Base-by-base conservation (phyloP, 2,888 invertebrate genomes). In the Agrypnus murinus region DNA sequence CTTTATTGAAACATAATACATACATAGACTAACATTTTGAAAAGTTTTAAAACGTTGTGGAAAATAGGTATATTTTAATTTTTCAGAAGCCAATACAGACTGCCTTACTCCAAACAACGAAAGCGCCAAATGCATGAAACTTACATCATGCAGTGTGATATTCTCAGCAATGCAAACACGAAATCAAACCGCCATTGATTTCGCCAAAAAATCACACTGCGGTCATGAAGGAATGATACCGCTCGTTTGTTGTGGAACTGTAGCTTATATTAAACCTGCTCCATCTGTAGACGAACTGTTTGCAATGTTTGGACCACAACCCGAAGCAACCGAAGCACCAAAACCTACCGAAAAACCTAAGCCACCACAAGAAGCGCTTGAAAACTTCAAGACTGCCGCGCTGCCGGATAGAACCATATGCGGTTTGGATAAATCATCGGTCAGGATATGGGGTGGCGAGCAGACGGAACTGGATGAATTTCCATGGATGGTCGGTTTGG, bases 341-440 rank as follows among this genome's bases (percentile, higher is more conserved):
- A n/a, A n/a, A n/a, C n/a, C n/a, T n/a, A n/a, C 5, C 25, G 5
- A 5, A 3, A 25, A 25, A 5, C 3, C 5, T 25, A 25, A 25
- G 25, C 25, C 25, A n/a, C n/a, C n/a, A n/a, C n/a, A n/a, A 25
- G 25, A 3, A 25, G 25, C 5, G 2, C 5, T 25, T 5, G 5
- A 25, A 25, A 5, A 25, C 2, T 5, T 3, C 25, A 5, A 25
- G 2, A 25, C 3, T 25, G 0, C 81, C 81, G 32, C 14, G 2
- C 7, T 46, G 9, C 46, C 46, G 1, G 46, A 17, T 19, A 17
- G n/a, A 17, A n/a, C 8, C 10, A 1, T 25, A 25, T 46, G 46
- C 46, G 46, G 46, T 25, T 3, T 46, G 9, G 19, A 46, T 5
- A 0, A 0, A 3, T 1, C 5, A 0, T 1, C 10, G 2, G 5